phyloP scores from a whole-genome alignment of 1,140 invertebrate species.

The Anoplolepis gracilipes region DNA sequence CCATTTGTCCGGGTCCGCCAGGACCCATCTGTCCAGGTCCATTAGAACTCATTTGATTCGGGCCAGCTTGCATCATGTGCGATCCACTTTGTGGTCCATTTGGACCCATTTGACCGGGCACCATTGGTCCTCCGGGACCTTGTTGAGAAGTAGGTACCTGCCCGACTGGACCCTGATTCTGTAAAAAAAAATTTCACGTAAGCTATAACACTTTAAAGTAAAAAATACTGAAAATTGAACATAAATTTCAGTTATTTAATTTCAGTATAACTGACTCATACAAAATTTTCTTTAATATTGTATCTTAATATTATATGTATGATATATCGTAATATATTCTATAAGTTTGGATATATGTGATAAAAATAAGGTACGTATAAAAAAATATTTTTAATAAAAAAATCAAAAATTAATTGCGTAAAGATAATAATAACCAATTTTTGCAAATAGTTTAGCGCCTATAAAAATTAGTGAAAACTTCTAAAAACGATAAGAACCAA shows the following conservation, averaged over 20 bases:
- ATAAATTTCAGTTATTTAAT: constrained; percentile 7
- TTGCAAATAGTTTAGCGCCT: neutral
- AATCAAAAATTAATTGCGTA: neutral
- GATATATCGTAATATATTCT: neutral
- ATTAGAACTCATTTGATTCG: constrained; percentile 74
- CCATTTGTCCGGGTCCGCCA: constrained; percentile 75
- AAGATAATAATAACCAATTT: neutral
- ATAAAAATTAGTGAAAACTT: neutral
- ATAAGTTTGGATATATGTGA: too few species aligned
- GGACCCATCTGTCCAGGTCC: constrained; percentile 73
- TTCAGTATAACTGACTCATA: neutral
- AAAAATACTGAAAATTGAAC: constrained; percentile 3
- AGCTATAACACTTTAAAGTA: neutral
- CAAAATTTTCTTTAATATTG: constrained; percentile 1
- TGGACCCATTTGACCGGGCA: constrained; percentile 78
- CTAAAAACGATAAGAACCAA: neutral
- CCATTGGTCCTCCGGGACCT: constrained; percentile 72
- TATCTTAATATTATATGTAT: too few species aligned
- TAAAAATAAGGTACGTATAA: neutral
- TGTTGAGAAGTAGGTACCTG: constrained; percentile 69
- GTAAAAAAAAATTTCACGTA: constrained; percentile 55
- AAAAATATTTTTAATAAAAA: constrained; percentile 7
- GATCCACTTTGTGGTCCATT: constrained; percentile 78
- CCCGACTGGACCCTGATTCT: constrained; percentile 75
- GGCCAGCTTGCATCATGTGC: constrained; percentile 77